phyloP scores from a whole-genome alignment of 2,113 vertebrate species.

The Semicossyphus pulcher region DNA sequence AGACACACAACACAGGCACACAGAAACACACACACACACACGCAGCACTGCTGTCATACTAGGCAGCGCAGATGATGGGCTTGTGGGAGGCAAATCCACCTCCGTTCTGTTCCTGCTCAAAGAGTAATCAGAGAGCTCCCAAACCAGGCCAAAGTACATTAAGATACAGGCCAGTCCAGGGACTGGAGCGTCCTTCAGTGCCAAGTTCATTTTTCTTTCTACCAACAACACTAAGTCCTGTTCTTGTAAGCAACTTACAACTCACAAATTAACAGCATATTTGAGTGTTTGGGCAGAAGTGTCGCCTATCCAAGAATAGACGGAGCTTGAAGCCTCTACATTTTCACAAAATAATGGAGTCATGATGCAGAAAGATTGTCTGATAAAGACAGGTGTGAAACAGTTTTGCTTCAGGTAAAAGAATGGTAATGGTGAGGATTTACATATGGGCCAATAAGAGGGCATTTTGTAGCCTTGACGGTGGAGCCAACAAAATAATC shows the following conservation, averaged over 20 bases:
- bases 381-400: too few relatives aligned
- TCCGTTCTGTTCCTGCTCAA: constrained; percentile 74
- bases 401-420: constrained; percentile 1
- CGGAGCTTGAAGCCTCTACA: too few relatives aligned
- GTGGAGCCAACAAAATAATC: constrained; percentile 31
- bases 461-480: not conserved
- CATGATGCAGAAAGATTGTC: too few relatives aligned
- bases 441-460: not conserved
- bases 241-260: constrained; percentile 14
- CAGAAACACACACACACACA: constrained; percentile 20
- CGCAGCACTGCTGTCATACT: constrained; percentile 60
- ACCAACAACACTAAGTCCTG: not conserved
- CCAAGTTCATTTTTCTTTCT: not conserved
- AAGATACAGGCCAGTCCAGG: constrained; percentile 56
- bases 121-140: constrained; percentile 58
- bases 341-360: too few relatives aligned
- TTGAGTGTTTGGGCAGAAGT: not conserved
- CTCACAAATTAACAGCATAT: not conserved
- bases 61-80: constrained; percentile 68
- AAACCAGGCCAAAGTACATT: constrained; percentile 64
- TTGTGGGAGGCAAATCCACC: constrained; percentile 74
- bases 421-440: not conserved
- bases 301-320: too few relatives aligned
- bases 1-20: constrained; percentile 12
- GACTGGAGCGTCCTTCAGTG: constrained; percentile 28